Percentiles rank a stretch among this genome's conserved stretches.
These are phyloP conservation scores for Antechinus flavipes DNA, from an alignment of 2,113 vertebrate species.

Conservation along the genomic window DNA sequence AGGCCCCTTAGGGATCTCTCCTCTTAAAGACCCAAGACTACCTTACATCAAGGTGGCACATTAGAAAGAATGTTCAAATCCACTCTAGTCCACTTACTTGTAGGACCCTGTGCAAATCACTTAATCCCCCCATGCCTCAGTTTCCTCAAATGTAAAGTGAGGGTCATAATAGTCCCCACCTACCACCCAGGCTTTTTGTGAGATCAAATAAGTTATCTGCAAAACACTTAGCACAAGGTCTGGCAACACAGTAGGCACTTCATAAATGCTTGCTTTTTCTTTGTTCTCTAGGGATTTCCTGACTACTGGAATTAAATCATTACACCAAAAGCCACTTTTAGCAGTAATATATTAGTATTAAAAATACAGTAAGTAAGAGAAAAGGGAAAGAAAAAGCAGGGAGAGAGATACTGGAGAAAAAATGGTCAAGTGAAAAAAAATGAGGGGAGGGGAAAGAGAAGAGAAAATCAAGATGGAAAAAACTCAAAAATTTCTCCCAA, in stretches of 20 bases:
- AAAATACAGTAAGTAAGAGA: not conserved
- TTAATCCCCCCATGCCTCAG: not conserved
- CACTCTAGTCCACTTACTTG: not conserved
- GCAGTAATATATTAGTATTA: not conserved
- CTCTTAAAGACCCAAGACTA: not conserved
- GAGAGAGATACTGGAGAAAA: not conserved
- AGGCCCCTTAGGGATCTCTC: not conserved
- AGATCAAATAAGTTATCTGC: not conserved
- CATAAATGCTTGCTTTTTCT: not conserved
- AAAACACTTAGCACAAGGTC: not conserved
- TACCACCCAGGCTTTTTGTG: not conserved
- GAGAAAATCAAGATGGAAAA: not conserved
- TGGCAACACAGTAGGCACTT: not conserved
- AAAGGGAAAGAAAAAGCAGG: not conserved
- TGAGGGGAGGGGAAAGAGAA: not conserved
- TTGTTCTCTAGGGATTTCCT: constrained; percentile 8
- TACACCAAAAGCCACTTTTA: not conserved
- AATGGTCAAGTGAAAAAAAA: not conserved
- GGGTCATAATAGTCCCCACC: not conserved
- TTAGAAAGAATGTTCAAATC: not conserved
- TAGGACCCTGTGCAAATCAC: not conserved
- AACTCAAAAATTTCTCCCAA: constrained; percentile 6
- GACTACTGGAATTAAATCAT: not conserved
- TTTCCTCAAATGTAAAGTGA: not conserved
- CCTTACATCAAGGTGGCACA: no score